A percentile compares a stretch with the other conserved stretches of the same genome.
phyloP scores from a whole-genome alignment of 2,113 vertebrate species.

The cattle (Bos taurus) region ARS-UCD2.0 NC_037337.1:42369001-42369500 shows the following conservation, averaged over 20 bases:
- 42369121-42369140: neutral
- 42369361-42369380: conserved; percentile 60
- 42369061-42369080: neutral
- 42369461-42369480: conserved; percentile 61
- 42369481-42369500: conserved; percentile 8
- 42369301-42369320: conserved; percentile 31
- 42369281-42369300: conserved; percentile 29
- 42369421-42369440: conserved; percentile 59
- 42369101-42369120: neutral
- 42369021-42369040: neutral
- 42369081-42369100: neutral
- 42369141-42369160: neutral
- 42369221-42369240: conserved; percentile 24
- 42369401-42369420: conserved; percentile 57
- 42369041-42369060: neutral
- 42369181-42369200: neutral
- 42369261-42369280: conserved; percentile 33
- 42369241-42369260: neutral
- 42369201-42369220: neutral
- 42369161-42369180: neutral
- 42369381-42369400: conserved; percentile 66
- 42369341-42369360: conserved; percentile 67
- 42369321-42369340: conserved; percentile 57
- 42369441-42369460: conserved; percentile 52
- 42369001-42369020: neutral